Evolutionary conservation across 1,140 invertebrate genomes (phyloP).

Genomic region (Calliphora vicina): DNA sequence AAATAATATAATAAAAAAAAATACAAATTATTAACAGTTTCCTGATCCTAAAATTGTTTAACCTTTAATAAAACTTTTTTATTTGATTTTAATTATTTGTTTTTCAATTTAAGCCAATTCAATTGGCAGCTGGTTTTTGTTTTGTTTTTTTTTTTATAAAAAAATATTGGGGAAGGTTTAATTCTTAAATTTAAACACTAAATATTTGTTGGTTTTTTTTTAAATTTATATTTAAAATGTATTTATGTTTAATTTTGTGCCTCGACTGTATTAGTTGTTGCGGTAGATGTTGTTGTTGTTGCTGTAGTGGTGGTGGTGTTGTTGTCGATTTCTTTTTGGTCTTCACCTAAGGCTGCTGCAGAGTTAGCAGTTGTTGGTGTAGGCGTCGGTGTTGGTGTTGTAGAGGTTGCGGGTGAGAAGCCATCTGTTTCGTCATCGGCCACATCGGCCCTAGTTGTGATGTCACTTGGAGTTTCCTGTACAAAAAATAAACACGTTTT

Average conservation of each 20-base stretch:
- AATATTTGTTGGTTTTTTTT: neutral
- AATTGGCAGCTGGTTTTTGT: slow-evolving; percentile 18
- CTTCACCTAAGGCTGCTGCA: slow-evolving; percentile 18
- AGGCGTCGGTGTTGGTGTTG: slow-evolving; percentile 50
- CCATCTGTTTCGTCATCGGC: slow-evolving; percentile 56
- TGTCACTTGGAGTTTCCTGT: slow-evolving; percentile 57
- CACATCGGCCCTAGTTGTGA: slow-evolving; percentile 49
- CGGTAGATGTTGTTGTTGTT: neutral
- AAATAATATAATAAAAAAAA: neutral
- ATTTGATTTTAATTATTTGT: neutral
- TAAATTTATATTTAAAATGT: neutral
- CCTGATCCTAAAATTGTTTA: slow-evolving; percentile 3
- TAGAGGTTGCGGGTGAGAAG: slow-evolving; percentile 45
- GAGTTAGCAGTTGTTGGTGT: slow-evolving; percentile 26
- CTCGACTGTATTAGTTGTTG: slow-evolving; percentile 1
- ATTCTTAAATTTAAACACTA: slow-evolving; percentile 8
- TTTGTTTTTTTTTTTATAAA: neutral
- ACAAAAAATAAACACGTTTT: no score
- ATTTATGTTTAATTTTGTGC: slow-evolving; percentile 7
- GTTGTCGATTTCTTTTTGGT: neutral
- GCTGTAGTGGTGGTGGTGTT: neutral
- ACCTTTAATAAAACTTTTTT: neutral
- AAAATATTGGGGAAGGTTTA: neutral
- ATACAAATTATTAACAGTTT: slow-evolving; percentile 5
- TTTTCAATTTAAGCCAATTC: slow-evolving; percentile 8